phyloP scores from a whole-genome alignment of 1,140 invertebrate species.

The Hirudo medicinalis region DNA sequence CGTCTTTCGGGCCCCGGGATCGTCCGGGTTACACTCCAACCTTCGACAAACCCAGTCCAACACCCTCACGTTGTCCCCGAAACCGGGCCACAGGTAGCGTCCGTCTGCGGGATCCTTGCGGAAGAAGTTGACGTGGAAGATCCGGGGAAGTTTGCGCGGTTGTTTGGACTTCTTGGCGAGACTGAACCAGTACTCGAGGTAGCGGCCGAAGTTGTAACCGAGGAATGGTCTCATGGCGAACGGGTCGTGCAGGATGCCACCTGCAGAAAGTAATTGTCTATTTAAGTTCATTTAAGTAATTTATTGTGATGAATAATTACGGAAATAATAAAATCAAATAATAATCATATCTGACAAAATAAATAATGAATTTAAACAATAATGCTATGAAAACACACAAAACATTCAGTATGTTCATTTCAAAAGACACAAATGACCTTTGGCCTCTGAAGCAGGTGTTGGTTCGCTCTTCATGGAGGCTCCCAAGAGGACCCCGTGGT shows the following conservation, averaged over 20 bases:
- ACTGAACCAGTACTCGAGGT: conserved; percentile 83
- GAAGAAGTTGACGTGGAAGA: conserved; percentile 99
- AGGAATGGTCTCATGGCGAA: conserved; percentile 99
- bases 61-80: conserved; percentile 86
- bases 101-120: conserved; percentile 58
- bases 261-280: conserved; percentile 41
- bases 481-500: conserved; percentile 90
- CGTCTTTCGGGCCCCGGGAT: conserved; percentile 40
- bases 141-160: conserved; percentile 55
- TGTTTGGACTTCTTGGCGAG: conserved; percentile 43
- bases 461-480: conserved; percentile 87
- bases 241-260: conserved; percentile 91
- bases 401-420: too few species aligned
- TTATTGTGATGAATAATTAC: background rate
- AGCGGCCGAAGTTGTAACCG: conserved; percentile 95
- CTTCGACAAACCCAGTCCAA: conserved; percentile 83
- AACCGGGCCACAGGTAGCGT: conserved; percentile 92
- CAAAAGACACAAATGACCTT: conserved; percentile 46
- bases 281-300: too few species aligned
- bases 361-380: background rate
- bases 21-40: conserved; percentile 49
- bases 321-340: background rate
- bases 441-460: conserved; percentile 92
- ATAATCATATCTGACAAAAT: background rate
- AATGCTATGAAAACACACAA: background rate